Evolutionary conservation across 2,113 vertebrate species (phyloP).

Genomic region (Oxyruncus cristatus): DNA sequence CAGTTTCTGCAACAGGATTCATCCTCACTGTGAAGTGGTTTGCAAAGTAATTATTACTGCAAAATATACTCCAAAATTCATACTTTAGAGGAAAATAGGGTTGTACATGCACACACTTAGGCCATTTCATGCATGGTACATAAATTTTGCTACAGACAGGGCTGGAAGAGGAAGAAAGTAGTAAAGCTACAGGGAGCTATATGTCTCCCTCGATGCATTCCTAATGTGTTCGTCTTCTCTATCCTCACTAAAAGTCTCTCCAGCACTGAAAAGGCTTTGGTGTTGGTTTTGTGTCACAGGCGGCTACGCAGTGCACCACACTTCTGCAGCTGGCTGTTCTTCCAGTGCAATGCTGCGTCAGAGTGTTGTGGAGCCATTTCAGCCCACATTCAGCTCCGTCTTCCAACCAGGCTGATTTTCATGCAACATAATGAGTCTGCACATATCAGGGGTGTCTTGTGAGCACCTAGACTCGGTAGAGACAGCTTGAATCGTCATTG

Average conservation of each 20-base stretch:
- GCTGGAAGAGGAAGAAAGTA: background rate
- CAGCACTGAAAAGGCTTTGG: rapidly evolving
- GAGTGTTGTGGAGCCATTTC: rapidly evolving
- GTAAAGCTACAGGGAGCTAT: background rate
- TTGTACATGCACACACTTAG: background rate
- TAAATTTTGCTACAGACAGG: background rate
- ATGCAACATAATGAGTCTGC: background rate
- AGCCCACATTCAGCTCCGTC: rapidly evolving
- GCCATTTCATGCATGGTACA: background rate
- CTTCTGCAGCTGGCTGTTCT: background rate
- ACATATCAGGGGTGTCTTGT: background rate
- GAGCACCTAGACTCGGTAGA: background rate
- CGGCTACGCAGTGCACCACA: rapidly evolving
- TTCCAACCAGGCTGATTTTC: background rate
- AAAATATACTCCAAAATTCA: background rate
- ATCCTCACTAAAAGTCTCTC: background rate
- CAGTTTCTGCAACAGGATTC: background rate
- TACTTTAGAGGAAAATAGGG: background rate
- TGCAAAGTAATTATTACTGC: background rate
- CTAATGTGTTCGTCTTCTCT: background rate
- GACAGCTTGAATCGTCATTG: background rate
- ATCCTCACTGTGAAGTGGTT: background rate
- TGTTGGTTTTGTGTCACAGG: background rate
- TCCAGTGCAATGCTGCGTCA: rapidly evolving
- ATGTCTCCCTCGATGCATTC: background rate